phyloP scores from a whole-genome alignment of 2,888 invertebrate species.

The Pomacea canaliculata region DNA sequence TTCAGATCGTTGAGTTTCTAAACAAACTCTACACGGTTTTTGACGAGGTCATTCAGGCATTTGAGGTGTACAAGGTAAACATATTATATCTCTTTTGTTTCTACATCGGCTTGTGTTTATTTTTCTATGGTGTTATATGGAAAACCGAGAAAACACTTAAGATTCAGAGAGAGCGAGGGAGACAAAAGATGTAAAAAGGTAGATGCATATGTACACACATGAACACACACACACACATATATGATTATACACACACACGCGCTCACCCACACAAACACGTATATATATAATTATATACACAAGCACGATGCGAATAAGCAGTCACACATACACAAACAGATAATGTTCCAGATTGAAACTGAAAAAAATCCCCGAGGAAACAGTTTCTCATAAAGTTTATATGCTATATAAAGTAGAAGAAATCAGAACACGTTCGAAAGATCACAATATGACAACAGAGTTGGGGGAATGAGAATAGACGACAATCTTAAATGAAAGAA shows the following conservation, averaged over 20 bases:
- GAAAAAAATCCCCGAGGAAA: no score
- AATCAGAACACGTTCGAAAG: no score
- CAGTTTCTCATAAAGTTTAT: no score
- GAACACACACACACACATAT: constrained; percentile 9
- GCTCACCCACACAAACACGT: constrained; percentile 9
- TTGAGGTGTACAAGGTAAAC: constrained; percentile 63
- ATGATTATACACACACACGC: constrained; percentile 8
- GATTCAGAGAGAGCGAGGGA: background rate
- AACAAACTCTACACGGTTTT: constrained; percentile 32
- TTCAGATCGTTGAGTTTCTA: constrained; percentile 37
- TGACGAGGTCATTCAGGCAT: constrained; percentile 46
- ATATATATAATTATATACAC: background rate
- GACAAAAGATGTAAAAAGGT: background rate
- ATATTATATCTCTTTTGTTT: background rate
- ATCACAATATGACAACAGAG: no score
- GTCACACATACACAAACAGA: background rate
- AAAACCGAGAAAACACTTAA: no score
- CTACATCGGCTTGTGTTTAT: no score
- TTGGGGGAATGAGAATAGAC: no score
- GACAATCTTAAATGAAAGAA: no score
- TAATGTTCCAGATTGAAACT: background rate
- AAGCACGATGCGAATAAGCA: background rate
- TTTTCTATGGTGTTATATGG: no score
- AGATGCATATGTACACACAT: background rate
- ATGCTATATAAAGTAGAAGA: no score